Evolutionary conservation across 2,113 vertebrate genomes (phyloP).

Genomic region (Microtus richardsoni): DNA sequence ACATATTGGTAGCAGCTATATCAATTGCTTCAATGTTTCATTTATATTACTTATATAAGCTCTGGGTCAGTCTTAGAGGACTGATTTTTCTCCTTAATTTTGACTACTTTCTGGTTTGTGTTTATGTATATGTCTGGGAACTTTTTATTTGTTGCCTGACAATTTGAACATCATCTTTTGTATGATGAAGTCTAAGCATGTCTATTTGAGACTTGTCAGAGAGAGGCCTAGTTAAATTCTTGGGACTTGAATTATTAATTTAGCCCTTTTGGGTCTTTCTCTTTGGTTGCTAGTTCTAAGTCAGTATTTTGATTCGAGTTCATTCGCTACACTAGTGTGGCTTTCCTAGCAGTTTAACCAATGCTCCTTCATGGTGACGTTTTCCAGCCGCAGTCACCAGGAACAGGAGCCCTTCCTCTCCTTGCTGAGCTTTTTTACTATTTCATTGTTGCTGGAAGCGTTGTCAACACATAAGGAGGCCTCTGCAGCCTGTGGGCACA

Average conservation of each 20-base stretch:
- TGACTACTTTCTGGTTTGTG: neutral
- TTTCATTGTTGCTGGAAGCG: neutral
- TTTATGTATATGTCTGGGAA: neutral
- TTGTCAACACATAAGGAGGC: neutral
- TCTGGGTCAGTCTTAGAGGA: neutral
- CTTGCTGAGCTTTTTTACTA: neutral
- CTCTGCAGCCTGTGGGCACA: neutral
- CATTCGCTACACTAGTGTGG: no score
- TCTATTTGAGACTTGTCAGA: neutral
- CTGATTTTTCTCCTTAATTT: neutral
- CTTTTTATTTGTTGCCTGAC: neutral
- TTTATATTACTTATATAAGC: conserved; percentile 16
- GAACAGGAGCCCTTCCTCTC: neutral
- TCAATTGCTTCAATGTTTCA: neutral
- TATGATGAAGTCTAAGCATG: neutral
- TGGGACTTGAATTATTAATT: neutral
- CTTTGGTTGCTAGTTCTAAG: neutral
- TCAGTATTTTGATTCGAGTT: neutral
- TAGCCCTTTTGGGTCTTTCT: neutral
- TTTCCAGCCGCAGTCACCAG: neutral
- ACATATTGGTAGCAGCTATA: neutral
- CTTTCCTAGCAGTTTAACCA: neutral
- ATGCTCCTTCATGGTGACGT: neutral
- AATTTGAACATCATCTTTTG: neutral
- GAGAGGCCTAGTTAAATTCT: neutral